Evolutionary conservation across 1,140 invertebrate genomes (phyloP), one percentile per base, ranked within the genome.

Genomic region (Hyles euphorbiae): DNA sequence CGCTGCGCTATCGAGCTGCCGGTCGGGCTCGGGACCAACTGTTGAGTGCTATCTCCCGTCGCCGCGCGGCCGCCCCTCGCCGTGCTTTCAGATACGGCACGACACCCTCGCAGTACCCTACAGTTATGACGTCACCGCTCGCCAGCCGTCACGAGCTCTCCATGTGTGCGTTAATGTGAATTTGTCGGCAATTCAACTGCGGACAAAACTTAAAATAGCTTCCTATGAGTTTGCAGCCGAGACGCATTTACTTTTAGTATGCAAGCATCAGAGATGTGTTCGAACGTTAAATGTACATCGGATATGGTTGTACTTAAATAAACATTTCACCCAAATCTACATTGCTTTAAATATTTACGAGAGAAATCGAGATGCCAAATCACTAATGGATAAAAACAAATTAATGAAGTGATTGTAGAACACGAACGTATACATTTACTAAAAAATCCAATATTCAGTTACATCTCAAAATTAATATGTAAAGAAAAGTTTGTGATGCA

Each of bases 1-100:
- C 81, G 80, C 81, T 73, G 64, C 65, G 65, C 63, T 83, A 83
- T 87, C 75, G 82, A 85, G 81, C 80, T 64, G 36, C 5, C 5
- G 2, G 1, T 40, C 36, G 36, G 36, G 36, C 4, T 40, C 36
- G 70, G 53, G 77, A 80, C 83, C 81, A 87, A 87, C 83, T 87
- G 83, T 87, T 87, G 83, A 83, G 76, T 79, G 72, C 69, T 68
- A 57, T 63, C 68, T 64, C 51, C 70, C 52, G 61, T 65, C 61
- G 62, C 64, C 53, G 34, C 3, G 32, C 50, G 32, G n/a, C 34
- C 58, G 7, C 70, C 64, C 57, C 53, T 63, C 56, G 55, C 56
- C 47, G 45, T 58, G 60, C 61, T 65, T 40, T 40, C 36, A 40
- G 36, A 40, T 40, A 40, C 36, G 36, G 36, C 36, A 40, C 5